Conservation (phyloP, 2,888 invertebrate species). For the Limnephilus auricula region DNA sequence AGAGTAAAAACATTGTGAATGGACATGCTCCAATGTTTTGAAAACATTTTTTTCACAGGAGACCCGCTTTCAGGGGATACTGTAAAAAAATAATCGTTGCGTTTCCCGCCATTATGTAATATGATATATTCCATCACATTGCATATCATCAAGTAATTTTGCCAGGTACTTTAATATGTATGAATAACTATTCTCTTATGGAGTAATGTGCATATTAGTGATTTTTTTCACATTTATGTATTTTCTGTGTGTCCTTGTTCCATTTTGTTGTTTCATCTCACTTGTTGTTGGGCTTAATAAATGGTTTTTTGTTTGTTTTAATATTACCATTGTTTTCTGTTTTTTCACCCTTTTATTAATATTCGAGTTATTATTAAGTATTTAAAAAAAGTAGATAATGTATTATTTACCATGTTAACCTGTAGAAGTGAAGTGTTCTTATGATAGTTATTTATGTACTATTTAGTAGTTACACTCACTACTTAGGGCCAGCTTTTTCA, state of each 20-base stretch:
- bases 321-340: conserved; percentile 31
- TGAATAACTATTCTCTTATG: conserved; percentile 16
- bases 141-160: not conserved
- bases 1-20: too few relatives aligned
- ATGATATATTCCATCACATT: not conserved
- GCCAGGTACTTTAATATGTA: not conserved
- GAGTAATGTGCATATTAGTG: conserved; percentile 13
- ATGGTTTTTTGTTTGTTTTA: conserved; percentile 41
- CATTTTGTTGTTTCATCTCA: conserved; percentile 30
- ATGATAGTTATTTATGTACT: not conserved
- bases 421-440: not conserved
- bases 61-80: not conserved
- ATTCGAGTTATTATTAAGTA: too few relatives aligned
- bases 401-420: not conserved
- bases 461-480: not conserved
- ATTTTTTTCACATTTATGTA: not conserved
- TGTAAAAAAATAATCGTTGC: not conserved
- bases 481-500: too few relatives aligned
- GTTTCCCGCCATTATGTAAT: not conserved
- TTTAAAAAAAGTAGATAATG: not conserved
- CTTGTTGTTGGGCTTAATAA: conserved; percentile 49
- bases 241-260: conserved; percentile 31
- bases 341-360: conserved; percentile 3
- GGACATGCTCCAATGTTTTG: too few relatives aligned
- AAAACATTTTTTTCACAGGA: too few relatives aligned